Evolutionary conservation across 2,113 vertebrate species (phyloP), one percentile per base, ranked within the genome.

Genomic region (Lethenteron reissneri): DNA sequence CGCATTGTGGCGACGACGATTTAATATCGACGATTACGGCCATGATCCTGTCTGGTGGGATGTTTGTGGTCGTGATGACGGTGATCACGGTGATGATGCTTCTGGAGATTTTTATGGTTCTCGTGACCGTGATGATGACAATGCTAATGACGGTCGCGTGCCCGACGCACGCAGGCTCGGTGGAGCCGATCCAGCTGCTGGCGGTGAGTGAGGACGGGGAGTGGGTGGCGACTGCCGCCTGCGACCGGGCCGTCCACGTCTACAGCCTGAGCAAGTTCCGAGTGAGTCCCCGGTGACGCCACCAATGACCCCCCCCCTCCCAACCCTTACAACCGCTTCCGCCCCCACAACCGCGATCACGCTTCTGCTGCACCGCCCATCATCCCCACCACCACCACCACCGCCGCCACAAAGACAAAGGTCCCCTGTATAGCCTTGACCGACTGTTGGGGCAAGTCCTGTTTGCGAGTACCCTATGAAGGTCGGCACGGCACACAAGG

Each of bases 151-250:
- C 25, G 25, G 25, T 25, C 25, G 25, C 25, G 25, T 71, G 17
- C n/a, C 57, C n/a, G 70, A 10, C 70, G 71, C 58, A 8, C 70
- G 1, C 77, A 97, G 92, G 77, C 41, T 85, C 78, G 10, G 70
- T 72, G 0, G 83, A 89, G 76, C 81, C 86, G 0, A 78, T 87
- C 71, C 85, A 87, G 78, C 79, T 92, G 58, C 77, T 99, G 78
- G 80, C 80, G 0, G 71, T 75, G 1, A 96, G 91, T 8, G 74
- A 83, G 0, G 87, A 95, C 0, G 86, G 90, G 11, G 80, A 76
- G 13, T 92, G 90, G 88, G 76, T 99, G 56, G 88, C 86, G 0
- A 78, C 85, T 0, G 89, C 87, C 0, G 79, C 84, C 1, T 79
- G 82, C 1, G 83, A 78, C 75, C 80, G 81, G 73, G 81, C 80